These are phyloP conservation scores for Diploscapter pachys DNA, from an alignment of 1,140 invertebrate species.

Conservation along the genomic window DNA sequence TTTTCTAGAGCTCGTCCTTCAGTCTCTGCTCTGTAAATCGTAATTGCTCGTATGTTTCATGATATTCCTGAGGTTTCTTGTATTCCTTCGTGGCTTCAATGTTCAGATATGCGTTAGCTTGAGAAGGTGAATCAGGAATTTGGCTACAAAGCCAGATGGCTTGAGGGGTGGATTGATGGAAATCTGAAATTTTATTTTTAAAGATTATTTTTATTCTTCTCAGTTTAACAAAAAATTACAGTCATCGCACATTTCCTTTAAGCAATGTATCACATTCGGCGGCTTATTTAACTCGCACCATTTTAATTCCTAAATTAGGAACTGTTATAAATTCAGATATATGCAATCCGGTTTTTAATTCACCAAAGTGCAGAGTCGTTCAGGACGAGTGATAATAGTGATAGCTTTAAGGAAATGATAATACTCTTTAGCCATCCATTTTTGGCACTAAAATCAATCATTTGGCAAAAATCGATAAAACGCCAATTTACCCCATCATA, in stretches of 20 bases:
- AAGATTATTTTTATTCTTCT: not conserved
- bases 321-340: not conserved
- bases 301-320: not conserved
- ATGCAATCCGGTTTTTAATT: not conserved
- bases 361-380: not conserved
- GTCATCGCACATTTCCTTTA: conserved; percentile 7
- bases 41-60: conserved; percentile 3
- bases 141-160: conserved; percentile 21
- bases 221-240: conserved; percentile 4
- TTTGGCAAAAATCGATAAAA: not conserved
- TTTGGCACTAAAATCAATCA: conserved; percentile 8
- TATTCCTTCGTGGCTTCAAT: conserved; percentile 11
- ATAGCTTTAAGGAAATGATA: not conserved
- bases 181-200: conserved; percentile 9
- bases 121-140: conserved; percentile 12
- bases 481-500: not conserved
- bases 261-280: conserved; percentile 16
- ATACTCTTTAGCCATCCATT: not conserved
- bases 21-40: too few relatives aligned
- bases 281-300: conserved; percentile 16
- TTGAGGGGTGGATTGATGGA: conserved; percentile 15
- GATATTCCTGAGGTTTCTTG: conserved; percentile 11
- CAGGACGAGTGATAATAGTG: conserved; percentile 7
- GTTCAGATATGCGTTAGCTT: conserved; percentile 17
- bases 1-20: too few relatives aligned